A percentile compares a stretch with the other conserved stretches of the same genome.
Evolutionary conservation across 2,113 vertebrate genomes (phyloP).

Genomic region (Lichenostomus cassidix): DNA sequence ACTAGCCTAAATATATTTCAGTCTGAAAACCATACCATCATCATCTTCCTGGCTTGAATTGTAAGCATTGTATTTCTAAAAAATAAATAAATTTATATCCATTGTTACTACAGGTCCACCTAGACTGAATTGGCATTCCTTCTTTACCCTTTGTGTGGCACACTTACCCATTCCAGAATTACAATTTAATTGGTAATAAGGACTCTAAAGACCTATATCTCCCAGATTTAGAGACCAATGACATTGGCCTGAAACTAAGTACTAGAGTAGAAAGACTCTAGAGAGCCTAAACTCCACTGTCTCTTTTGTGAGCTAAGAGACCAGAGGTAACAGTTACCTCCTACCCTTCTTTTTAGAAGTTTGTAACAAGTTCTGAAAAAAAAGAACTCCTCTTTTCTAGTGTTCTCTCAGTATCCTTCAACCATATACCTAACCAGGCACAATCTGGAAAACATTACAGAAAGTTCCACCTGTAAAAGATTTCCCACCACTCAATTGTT

Average conservation of each 20-base stretch:
- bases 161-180: neutral
- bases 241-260: neutral
- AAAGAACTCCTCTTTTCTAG: neutral
- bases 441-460: neutral
- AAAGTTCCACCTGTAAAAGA: neutral
- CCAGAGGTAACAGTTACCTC: neutral
- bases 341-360: neutral
- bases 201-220: neutral
- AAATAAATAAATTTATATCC: neutral
- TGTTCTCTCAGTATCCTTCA: neutral
- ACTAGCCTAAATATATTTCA: neutral
- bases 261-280: neutral
- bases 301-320: neutral
- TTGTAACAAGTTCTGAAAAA: neutral
- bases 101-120: neutral
- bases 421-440: neutral
- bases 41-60: neutral
- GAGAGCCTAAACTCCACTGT: neutral
- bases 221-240: neutral
- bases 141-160: neutral
- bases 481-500: neutral
- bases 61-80: neutral
- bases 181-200: neutral
- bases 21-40: neutral
- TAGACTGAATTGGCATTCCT: neutral